Evolutionary conservation across 2,888 invertebrate genomes (phyloP).

Genomic region (Andrena haemorrhoa): DNA sequence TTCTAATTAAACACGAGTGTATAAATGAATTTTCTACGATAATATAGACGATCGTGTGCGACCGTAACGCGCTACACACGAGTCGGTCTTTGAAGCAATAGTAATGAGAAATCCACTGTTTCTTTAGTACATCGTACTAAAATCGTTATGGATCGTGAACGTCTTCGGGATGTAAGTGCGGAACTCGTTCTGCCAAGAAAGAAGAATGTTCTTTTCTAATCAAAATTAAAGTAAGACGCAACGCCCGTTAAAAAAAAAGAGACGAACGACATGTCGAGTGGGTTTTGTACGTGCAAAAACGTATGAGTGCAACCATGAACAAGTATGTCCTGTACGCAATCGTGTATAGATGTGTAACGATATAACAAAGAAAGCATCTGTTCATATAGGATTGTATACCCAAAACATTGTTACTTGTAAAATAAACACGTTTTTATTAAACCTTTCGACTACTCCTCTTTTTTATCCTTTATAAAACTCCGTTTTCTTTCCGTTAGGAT

Average conservation of each 20-base stretch:
- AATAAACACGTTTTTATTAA: conserved; percentile 79
- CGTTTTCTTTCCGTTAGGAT: neutral
- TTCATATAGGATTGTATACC: conserved; percentile 76
- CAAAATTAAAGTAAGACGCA: conserved; percentile 44
- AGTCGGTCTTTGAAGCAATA: conserved; percentile 37
- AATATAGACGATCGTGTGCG: conserved; percentile 29
- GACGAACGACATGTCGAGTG: conserved; percentile 28
- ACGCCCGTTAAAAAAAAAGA: conserved; percentile 29
- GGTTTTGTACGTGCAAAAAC: conserved; percentile 58
- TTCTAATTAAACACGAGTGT: conserved; percentile 49
- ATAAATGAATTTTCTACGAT: conserved; percentile 52
- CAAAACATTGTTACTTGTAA: conserved; percentile 77
- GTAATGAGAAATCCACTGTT: conserved; percentile 20
- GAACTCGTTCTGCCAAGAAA: conserved; percentile 14
- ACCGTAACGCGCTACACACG: conserved; percentile 26
- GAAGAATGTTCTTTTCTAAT: conserved; percentile 53
- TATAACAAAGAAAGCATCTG: conserved; percentile 59
- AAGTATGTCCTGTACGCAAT: conserved; percentile 58
- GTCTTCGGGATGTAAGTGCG: conserved; percentile 14
- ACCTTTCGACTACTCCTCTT: conserved; percentile 18
- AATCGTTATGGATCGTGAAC: conserved; percentile 13
- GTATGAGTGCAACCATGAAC: conserved; percentile 50
- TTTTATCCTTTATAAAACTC: neutral
- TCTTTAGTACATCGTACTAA: conserved; percentile 31
- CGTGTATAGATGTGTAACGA: conserved; percentile 64